Evolutionary conservation across 2,888 invertebrate species (phyloP).

Genomic region (Aphrophora alni): DNA sequence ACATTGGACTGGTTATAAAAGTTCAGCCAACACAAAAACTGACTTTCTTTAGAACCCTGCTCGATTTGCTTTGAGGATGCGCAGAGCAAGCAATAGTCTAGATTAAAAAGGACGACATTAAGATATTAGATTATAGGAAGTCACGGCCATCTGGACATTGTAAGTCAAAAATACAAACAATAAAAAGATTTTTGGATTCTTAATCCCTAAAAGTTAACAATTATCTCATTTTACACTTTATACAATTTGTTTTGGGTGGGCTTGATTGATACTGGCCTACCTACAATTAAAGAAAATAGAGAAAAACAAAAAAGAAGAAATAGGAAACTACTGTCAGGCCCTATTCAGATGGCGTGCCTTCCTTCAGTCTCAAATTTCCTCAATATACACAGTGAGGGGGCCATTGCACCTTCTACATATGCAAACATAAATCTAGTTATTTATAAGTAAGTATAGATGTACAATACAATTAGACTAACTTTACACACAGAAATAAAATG

Average conservation of each 20-base stretch:
- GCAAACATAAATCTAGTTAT: constrained; percentile 40
- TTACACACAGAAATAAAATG: constrained; percentile 49
- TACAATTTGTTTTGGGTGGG: constrained; percentile 37
- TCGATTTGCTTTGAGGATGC: background rate
- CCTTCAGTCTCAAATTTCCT: constrained; percentile 59
- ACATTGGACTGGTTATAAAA: background rate
- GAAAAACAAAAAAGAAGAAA: constrained; percentile 27
- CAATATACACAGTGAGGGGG: constrained; percentile 47
- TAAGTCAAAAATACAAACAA: constrained; percentile 4
- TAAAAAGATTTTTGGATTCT: constrained; percentile 28
- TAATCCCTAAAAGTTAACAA: constrained; percentile 38
- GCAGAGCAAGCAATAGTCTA: constrained; percentile 15
- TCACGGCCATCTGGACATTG: constrained; percentile 48
- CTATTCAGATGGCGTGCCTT: constrained; percentile 51
- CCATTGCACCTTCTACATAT: constrained; percentile 42
- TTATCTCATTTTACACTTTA: constrained; percentile 35
- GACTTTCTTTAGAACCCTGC: constrained; percentile 1
- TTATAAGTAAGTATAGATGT: constrained; percentile 41
- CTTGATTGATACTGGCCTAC: constrained; percentile 39
- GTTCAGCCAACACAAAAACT: background rate
- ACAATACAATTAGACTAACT: constrained; percentile 44
- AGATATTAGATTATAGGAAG: constrained; percentile 48
- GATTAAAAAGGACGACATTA: constrained; percentile 41
- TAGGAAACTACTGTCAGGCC: constrained; percentile 33
- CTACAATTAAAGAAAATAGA: constrained; percentile 29